A percentile compares a stretch with the other conserved stretches of the same genome.
phyloP scores from a whole-genome alignment of 2,888 invertebrate genomes.

The Ichneumoninae sp. region DNA sequence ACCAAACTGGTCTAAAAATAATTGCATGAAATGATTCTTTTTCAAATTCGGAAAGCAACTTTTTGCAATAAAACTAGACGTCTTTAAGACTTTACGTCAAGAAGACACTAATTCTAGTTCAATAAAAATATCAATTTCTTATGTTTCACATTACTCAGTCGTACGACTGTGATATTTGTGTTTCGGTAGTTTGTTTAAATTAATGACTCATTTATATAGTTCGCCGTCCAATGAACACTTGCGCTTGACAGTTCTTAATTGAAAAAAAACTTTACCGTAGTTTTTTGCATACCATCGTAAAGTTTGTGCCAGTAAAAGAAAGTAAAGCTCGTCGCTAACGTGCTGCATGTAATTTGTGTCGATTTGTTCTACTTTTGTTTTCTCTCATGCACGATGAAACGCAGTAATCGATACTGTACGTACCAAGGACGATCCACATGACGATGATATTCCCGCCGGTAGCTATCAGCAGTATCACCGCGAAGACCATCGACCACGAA shows the following conservation, averaged over 20 bases:
- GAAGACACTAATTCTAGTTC: background rate
- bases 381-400: background rate
- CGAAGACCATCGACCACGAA: constrained; percentile 91
- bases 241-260: background rate
- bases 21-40: too few relatives aligned
- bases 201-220: too few relatives aligned
- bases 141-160: too few relatives aligned
- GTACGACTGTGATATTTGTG: too few relatives aligned
- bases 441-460: constrained; percentile 95
- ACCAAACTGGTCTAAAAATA: too few relatives aligned
- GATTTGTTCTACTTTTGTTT: background rate
- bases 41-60: background rate
- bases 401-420: constrained; percentile 52
- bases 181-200: too few relatives aligned
- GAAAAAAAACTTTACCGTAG: background rate
- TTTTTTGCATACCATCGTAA: background rate
- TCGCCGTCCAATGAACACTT: too few relatives aligned
- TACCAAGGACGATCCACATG: constrained; percentile 96
- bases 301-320: background rate
- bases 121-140: too few relatives aligned
- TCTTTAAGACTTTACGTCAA: background rate
- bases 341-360: background rate
- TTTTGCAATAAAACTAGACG: background rate
- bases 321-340: background rate
- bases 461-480: constrained; percentile 91